These are phyloP conservation scores for Drosophila peninsularis DNA, from an alignment of 2,888 invertebrate genomes.

Conservation along the genomic window DNA sequence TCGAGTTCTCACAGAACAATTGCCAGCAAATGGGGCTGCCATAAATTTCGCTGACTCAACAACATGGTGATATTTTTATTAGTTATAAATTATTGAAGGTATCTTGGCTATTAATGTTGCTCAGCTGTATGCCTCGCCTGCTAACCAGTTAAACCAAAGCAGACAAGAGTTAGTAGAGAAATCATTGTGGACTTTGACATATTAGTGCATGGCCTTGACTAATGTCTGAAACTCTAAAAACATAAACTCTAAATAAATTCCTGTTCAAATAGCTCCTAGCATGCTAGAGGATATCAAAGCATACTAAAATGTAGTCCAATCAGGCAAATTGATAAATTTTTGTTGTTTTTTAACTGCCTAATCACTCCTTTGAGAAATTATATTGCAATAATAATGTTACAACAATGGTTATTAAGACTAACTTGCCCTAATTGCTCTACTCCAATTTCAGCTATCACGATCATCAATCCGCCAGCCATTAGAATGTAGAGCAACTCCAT, in stretches of 20 bases:
- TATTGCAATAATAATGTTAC: not conserved
- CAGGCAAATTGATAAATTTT: not conserved
- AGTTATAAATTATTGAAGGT: conserved; percentile 56
- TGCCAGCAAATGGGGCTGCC: not conserved
- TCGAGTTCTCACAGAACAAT: conserved; percentile 33
- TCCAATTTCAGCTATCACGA: conserved; percentile 23
- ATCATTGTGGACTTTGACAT: conserved; percentile 41
- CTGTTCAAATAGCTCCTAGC: not conserved
- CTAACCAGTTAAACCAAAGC: conserved; percentile 15
- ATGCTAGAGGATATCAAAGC: too few species aligned
- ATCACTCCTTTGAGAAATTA: conserved; percentile 1
- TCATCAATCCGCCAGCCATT: conserved; percentile 13
- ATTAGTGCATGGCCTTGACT: conserved; percentile 48
- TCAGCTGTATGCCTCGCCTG: not conserved
- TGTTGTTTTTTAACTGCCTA: not conserved
- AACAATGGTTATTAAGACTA: not conserved
- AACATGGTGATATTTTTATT: conserved; percentile 41
- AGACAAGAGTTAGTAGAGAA: conserved; percentile 28
- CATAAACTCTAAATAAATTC: not conserved
- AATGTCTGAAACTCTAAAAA: conserved; percentile 38
- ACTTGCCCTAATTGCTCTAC: conserved; percentile 19
- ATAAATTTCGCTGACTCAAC: conserved; percentile 13
- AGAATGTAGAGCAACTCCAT: conserved; percentile 68
- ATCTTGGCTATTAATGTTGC: conserved; percentile 32
- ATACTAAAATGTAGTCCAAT: not conserved